Conservation (phyloP, 2,888 invertebrate genomes). For the Temnothorax unifasciatus region DNA sequence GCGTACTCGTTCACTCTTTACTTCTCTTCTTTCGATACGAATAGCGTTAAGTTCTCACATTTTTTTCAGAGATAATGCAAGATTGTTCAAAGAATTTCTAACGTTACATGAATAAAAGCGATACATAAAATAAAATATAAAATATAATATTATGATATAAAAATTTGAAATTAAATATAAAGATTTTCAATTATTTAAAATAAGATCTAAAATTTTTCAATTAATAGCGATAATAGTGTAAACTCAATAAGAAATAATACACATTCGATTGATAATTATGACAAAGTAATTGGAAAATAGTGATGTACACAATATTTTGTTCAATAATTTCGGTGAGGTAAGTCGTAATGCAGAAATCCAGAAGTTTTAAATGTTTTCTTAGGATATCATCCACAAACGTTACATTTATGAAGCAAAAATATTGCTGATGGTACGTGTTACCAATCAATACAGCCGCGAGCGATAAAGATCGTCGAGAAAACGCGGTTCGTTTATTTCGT, state of each 20-base stretch:
- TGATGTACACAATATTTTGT: neutral
- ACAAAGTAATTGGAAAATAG: neutral
- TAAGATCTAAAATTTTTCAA: neutral
- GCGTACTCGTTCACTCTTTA: neutral
- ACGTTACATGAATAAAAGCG: neutral
- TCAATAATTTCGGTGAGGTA: neutral
- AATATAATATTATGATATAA: neutral
- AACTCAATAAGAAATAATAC: neutral
- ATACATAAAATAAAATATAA: neutral
- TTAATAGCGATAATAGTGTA: neutral
- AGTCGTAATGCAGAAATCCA: neutral
- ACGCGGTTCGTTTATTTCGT: conserved; percentile 57
- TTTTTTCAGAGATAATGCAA: neutral
- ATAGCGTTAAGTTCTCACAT: neutral
- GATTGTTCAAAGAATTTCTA: neutral
- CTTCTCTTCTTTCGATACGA: conserved; percentile 6
- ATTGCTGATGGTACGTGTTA: conserved; percentile 54
- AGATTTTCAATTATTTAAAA: neutral
- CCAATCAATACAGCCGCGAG: conserved; percentile 51
- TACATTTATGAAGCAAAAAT: conserved; percentile 55
- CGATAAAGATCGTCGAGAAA: conserved; percentile 34
- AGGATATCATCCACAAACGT: neutral
- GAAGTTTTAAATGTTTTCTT: neutral
- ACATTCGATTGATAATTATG: neutral
- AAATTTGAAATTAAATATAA: neutral